A percentile compares a stretch with the other conserved stretches of the same genome.
phyloP scores from a whole-genome alignment of 64 coral and sea anemone species.

The Actinia equina region DNA sequence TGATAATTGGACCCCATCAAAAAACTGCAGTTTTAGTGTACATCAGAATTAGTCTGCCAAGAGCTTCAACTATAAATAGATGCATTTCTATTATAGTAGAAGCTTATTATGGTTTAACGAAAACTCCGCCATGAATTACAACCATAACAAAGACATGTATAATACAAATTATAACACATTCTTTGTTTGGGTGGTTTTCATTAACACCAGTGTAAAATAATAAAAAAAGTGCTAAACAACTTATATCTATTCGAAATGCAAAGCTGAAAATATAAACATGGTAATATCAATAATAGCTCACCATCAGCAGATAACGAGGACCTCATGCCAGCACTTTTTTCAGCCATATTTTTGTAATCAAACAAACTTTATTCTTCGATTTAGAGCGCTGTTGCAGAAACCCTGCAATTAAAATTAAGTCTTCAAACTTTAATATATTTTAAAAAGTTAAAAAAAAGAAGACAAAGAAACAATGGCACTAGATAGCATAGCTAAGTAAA shows the following conservation, averaged over 20 bases:
- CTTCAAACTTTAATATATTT: not conserved
- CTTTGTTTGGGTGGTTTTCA: not conserved
- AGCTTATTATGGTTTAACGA: not conserved
- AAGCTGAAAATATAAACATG: not conserved
- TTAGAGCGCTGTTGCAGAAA: not conserved
- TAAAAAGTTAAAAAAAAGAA: not conserved
- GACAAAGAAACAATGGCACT: not conserved
- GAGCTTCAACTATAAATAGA: no score
- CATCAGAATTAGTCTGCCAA: no score
- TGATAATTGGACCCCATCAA: no score
- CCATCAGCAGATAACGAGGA: constrained; percentile 13
- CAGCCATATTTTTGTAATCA: not conserved
- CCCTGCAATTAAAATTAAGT: not conserved
- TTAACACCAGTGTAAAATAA: not conserved
- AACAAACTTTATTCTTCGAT: not conserved
- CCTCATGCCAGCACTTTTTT: not conserved
- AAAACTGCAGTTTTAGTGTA: no score
- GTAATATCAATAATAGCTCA: not conserved
- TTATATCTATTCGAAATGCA: not conserved
- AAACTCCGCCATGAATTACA: not conserved
- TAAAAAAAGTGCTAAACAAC: not conserved
- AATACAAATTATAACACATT: not conserved
- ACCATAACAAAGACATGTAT: not conserved
- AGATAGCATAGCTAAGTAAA: not conserved
- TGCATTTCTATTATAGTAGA: not conserved